Conservation (phyloP, 2,113 vertebrate species). For the Mungos mungo region DNA sequence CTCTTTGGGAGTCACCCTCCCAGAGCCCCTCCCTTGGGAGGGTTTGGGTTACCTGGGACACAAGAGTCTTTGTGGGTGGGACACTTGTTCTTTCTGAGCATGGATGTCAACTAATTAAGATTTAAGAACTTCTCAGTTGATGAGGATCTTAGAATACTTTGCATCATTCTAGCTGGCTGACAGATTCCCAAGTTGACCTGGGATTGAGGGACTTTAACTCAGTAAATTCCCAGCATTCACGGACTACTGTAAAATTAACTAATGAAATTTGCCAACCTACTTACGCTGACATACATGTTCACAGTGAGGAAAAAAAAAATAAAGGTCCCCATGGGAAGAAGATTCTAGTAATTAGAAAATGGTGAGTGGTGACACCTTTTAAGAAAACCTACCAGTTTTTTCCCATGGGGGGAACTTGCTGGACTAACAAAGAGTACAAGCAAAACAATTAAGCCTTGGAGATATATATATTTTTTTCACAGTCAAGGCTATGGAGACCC, state of each 20-base stretch:
- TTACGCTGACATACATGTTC: constrained; percentile 35
- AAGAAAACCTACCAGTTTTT: not conserved
- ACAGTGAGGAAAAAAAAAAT: not conserved
- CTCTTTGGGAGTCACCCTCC: not conserved
- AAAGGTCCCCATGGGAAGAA: not conserved
- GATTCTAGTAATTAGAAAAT: constrained; percentile 11
- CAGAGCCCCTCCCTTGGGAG: not conserved
- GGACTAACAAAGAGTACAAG: not conserved
- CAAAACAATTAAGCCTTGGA: not conserved
- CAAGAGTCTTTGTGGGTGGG: not conserved
- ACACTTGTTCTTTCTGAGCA: not conserved
- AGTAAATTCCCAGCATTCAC: not conserved
- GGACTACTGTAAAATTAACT: not conserved
- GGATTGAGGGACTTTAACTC: constrained; percentile 36
- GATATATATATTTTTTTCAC: too few species aligned
- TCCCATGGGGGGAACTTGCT: not conserved
- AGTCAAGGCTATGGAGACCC: not conserved
- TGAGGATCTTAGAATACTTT: not conserved
- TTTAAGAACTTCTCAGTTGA: not conserved
- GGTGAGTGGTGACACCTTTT: not conserved
- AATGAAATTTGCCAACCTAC: not conserved
- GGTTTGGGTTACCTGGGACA: not conserved
- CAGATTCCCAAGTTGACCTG: constrained; percentile 28
- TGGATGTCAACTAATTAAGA: not conserved
- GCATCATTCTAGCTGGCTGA: not conserved